Conservation (phyloP, 2,797 vertebrate genomes). For the Chanos chanos region DNA sequence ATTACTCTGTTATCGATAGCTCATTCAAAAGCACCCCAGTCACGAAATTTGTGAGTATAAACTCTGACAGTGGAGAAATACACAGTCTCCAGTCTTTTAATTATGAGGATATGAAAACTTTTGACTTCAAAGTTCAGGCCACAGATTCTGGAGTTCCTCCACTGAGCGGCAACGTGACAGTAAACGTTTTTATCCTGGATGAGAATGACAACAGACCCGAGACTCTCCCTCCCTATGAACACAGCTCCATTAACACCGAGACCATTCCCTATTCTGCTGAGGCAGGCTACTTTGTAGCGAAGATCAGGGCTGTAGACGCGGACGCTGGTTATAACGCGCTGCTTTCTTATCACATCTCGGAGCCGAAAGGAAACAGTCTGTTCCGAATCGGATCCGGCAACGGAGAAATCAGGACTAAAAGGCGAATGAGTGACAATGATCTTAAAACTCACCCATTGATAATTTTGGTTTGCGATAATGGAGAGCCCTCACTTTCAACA, state of each 20-base stretch:
- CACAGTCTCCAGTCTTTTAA: constrained; percentile 45
- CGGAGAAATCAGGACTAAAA: constrained; percentile 33
- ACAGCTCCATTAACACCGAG: not conserved
- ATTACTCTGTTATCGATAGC: constrained; percentile 30
- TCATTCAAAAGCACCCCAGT: constrained; percentile 12
- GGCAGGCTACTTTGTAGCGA: too few relatives aligned
- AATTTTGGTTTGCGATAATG: constrained; percentile 8
- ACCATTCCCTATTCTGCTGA: not conserved
- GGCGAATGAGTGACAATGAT: constrained; percentile 15
- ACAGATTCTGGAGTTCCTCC: constrained; percentile 43
- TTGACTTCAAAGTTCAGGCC: constrained; percentile 40
- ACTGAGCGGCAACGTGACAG: constrained; percentile 31
- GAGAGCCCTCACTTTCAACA: constrained; percentile 4
- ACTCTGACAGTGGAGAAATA: constrained; percentile 57
- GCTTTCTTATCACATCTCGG: constrained; percentile 29
- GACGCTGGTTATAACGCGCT: constrained; percentile 37
- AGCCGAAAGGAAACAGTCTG: constrained; percentile 7
- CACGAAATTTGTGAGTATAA: constrained; percentile 50
- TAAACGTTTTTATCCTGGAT: too few relatives aligned
- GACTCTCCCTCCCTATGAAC: not conserved
- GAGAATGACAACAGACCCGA: too few relatives aligned
- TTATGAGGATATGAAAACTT: constrained; percentile 38
- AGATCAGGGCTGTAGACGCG: too few relatives aligned
- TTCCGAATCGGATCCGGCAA: constrained; percentile 28
- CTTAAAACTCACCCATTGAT: not conserved